A percentile compares a stretch with the other conserved stretches of the same genome.
These are phyloP conservation scores for Notospermus geniculatus DNA, from an alignment of 1,140 invertebrate genomes.

Conservation along the genomic window DNA sequence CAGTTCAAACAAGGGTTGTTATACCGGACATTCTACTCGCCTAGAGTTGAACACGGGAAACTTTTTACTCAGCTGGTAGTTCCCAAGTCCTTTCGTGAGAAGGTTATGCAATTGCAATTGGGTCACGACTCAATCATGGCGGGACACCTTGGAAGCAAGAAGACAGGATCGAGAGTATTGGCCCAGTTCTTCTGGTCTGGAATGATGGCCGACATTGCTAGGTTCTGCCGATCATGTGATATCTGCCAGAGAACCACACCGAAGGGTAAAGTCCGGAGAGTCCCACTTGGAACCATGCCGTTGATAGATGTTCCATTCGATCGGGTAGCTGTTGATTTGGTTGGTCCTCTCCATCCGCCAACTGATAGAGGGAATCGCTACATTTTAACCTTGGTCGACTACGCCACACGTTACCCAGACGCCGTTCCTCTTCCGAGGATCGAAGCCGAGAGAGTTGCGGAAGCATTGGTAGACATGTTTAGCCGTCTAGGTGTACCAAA, in stretches of 20 bases:
- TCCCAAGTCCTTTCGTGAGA: too few species aligned
- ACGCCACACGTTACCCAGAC: too few species aligned
- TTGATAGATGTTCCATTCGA: constrained; percentile 18
- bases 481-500: constrained; percentile 12
- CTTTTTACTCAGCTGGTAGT: too few species aligned
- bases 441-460: background rate
- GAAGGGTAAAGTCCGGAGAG: constrained; percentile 13
- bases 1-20: too few species aligned
- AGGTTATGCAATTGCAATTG: constrained; percentile 16
- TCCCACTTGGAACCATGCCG: constrained; percentile 19
- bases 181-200: constrained; percentile 23
- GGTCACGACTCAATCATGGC: constrained; percentile 17
- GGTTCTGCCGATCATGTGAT: constrained; percentile 22
- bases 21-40: too few species aligned
- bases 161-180: too few species aligned
- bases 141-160: constrained; percentile 18
- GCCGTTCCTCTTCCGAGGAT: background rate
- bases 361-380: constrained; percentile 17
- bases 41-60: too few species aligned
- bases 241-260: constrained; percentile 19
- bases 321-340: constrained; percentile 19
- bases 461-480: constrained; percentile 12
- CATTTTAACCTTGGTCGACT: constrained; percentile 22
- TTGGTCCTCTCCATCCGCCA: constrained; percentile 16
- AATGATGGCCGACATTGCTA: constrained; percentile 11